phyloP scores from a whole-genome alignment of 53 echinoderm and acorn worm species.

The Luidia sarsii region DNA sequence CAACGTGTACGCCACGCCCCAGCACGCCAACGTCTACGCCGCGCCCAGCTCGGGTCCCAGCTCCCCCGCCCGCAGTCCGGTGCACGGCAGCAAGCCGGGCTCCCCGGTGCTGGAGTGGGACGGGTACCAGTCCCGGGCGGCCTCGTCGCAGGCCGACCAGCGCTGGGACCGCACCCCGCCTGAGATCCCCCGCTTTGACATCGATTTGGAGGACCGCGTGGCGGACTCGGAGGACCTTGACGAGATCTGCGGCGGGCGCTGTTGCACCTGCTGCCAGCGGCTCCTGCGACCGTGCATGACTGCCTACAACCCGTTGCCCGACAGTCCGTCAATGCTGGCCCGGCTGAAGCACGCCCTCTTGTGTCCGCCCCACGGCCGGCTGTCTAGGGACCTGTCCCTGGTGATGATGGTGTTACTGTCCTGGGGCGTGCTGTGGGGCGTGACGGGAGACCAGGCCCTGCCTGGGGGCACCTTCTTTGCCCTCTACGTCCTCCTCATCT shows the following conservation, averaged over 20 bases:
- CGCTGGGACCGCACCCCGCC: constrained; percentile 48
- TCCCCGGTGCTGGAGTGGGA: constrained; percentile 45
- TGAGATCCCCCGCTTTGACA: constrained; percentile 26
- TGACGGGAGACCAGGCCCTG: constrained; percentile 78
- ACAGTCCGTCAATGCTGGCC: constrained; percentile 56
- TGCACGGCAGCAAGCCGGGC: constrained; percentile 45
- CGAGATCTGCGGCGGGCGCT: constrained; percentile 12
- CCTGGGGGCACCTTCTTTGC: constrained; percentile 97
- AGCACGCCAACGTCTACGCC: constrained; percentile 25
- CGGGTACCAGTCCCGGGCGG: constrained; percentile 33
- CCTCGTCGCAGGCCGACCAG: background rate
- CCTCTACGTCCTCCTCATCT: constrained; percentile 72
- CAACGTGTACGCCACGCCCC: constrained; percentile 15
- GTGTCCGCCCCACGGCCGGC: constrained; percentile 81
- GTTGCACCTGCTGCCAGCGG: constrained; percentile 35
- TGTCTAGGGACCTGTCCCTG: constrained; percentile 68
- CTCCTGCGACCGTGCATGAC: constrained; percentile 46
- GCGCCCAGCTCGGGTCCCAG: constrained; percentile 6
- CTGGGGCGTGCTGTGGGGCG: constrained; percentile 89
- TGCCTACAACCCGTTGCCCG: constrained; percentile 21
- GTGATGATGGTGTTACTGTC: constrained; percentile 56
- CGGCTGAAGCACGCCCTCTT: constrained; percentile 62
- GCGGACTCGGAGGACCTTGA: constrained; percentile 10
- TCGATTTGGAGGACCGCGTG: constrained; percentile 28
- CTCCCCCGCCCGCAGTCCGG: background rate